Evolutionary conservation across 2,113 vertebrate species (phyloP).

Genomic region (Pseudopodoces humilis): DNA sequence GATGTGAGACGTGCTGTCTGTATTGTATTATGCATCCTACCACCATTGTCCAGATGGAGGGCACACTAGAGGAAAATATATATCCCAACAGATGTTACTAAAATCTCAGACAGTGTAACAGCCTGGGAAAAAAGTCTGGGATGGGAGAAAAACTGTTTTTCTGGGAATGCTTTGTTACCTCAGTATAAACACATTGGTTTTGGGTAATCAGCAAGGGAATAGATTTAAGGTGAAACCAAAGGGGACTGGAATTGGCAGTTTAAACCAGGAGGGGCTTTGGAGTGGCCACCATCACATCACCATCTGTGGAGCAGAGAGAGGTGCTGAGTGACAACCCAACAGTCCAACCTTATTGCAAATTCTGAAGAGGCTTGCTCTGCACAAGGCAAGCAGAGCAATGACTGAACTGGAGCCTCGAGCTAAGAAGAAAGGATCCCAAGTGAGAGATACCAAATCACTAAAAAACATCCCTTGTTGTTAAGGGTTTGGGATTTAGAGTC

Average conservation of each 20-base stretch:
- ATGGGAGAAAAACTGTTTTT: neutral
- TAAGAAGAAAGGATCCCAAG: neutral
- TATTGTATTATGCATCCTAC: neutral
- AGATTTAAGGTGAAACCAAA: neutral
- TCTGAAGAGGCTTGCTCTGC: neutral
- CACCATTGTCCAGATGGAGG: neutral
- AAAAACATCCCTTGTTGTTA: neutral
- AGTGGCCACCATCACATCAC: neutral
- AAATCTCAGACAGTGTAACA: neutral
- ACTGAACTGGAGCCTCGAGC: neutral
- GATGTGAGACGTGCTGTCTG: accelerated
- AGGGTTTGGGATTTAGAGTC: neutral
- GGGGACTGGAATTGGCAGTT: neutral
- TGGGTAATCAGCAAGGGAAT: neutral
- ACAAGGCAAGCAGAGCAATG: neutral
- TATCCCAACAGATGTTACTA: neutral
- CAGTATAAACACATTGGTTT: neutral
- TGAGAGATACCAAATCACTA: neutral
- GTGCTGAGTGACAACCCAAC: neutral
- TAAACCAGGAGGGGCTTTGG: neutral
- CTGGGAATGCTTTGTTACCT: neutral
- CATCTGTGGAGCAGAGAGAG: neutral
- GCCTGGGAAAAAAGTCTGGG: neutral
- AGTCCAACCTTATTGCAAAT: neutral
- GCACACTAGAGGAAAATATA: neutral